phyloP scores from a whole-genome alignment of 1,140 invertebrate species.

The Tetragonula clypearis region DNA sequence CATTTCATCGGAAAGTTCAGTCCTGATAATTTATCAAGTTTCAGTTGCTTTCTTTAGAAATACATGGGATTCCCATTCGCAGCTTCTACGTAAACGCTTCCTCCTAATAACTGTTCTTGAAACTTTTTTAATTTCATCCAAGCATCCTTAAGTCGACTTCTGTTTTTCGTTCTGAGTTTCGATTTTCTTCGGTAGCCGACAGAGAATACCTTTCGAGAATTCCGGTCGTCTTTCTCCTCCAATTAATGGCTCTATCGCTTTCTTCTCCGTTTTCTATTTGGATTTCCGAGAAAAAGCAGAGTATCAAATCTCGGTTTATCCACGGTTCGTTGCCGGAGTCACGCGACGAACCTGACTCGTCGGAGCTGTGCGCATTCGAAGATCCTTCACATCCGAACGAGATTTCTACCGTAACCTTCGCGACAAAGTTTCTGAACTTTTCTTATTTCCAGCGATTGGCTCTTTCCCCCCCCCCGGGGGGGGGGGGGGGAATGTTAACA shows the following conservation, averaged over 20 bases:
- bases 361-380: not conserved
- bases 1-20: no score
- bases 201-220: not conserved
- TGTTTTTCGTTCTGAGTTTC: not conserved
- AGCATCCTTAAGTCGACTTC: not conserved
- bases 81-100: not conserved
- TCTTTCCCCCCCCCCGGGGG: no score
- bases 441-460: not conserved
- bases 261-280: not conserved
- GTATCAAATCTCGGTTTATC: not conserved
- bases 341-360: not conserved
- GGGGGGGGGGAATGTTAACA: no score
- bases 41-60: not conserved
- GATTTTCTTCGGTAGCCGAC: not conserved
- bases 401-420: not conserved
- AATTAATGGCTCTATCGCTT: not conserved
- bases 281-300: not conserved
- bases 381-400: constrained; percentile 14
- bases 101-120: not conserved
- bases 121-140: not conserved
- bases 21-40: no score
- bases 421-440: not conserved
- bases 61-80: not conserved
- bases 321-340: not conserved
- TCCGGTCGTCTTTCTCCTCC: not conserved